Evolutionary conservation across 2,797 vertebrate species (phyloP), one percentile per base, ranked within the genome.

Genomic region (Coendou prehensilis): DNA sequence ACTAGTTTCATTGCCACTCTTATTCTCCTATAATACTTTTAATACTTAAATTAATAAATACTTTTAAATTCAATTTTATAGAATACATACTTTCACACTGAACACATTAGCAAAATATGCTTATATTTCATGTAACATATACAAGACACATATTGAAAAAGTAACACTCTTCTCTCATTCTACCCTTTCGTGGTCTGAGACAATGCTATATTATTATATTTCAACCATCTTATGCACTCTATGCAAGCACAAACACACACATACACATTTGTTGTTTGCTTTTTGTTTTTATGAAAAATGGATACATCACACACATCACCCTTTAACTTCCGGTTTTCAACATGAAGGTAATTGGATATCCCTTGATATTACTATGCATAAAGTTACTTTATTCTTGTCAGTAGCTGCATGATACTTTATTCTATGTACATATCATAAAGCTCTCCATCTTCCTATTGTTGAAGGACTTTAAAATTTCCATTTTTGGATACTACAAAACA

Each of bases 21-120:
- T 87, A 61, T 82, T 63, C 20, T 92, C 59, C 69, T 63, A 59
- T 47, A 81, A 89, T 41, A 41, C 37, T 41, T 41, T 41, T 41
- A 41, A 41, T 41, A 41, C 37, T 41, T 41, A 41, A 41, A 41
- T 41, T 41, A 41, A 18, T 95, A 78, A 87, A 59, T 87, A 63
- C 50, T 79, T 93, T 28, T 22, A 89, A 87, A 69, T 71, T 89
- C 45, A 90, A 93, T 45, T 64, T 87, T 81, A 87, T n/a, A 71
- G 78, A 61, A 47, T 5, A 11, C 52, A 20, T 23, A 82, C 92
- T 87, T 93, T 87, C 69, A 41, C 63, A 76, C 73, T 85, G 64
- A 92, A 50, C 56, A 71, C 17, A 67, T 73, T 85, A 82, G 22
- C 6, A 84, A 84, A 52, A 67, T 9, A 50, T 69, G 10, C 23